phyloP scores from a whole-genome alignment of 2,113 vertebrate genomes.

The Pogona vitticeps region DNA sequence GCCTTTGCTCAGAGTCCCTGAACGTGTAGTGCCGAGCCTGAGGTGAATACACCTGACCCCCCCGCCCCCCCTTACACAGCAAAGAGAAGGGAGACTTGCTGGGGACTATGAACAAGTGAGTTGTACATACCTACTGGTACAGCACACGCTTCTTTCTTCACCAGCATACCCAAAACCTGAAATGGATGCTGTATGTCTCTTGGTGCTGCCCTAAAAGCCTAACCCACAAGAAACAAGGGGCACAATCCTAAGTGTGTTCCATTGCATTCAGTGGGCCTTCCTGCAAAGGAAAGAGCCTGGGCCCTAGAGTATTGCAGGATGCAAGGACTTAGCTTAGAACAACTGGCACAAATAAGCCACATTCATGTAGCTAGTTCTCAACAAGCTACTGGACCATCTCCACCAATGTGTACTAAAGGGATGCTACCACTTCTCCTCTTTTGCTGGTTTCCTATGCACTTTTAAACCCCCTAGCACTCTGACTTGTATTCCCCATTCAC shows the following conservation, averaged over 20 bases:
- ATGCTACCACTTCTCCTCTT: too few species aligned
- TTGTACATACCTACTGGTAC: too few species aligned
- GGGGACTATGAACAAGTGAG: not conserved
- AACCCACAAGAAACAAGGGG: too few species aligned
- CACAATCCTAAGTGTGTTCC: not conserved
- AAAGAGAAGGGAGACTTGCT: too few species aligned
- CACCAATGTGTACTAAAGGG: not conserved
- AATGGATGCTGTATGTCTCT: not conserved
- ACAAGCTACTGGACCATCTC: not conserved
- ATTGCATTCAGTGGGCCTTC: not conserved
- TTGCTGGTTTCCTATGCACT: not conserved
- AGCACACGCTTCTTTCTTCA: not conserved
- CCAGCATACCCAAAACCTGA: not conserved
- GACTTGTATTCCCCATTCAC: not conserved
- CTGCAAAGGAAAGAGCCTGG: not conserved
- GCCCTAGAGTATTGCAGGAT: not conserved
- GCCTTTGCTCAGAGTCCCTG: not conserved
- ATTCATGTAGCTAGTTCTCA: not conserved
- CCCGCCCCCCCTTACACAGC: too few species aligned
- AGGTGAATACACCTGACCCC: not conserved
- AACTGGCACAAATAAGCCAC: not conserved
- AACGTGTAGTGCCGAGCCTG: not conserved
- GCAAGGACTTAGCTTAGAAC: not conserved
- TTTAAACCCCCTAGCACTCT: not conserved
- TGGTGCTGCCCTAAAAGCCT: too few species aligned